Conservation (phyloP, 1,140 invertebrate genomes). For the Trypoxylus dichotomus region DNA sequence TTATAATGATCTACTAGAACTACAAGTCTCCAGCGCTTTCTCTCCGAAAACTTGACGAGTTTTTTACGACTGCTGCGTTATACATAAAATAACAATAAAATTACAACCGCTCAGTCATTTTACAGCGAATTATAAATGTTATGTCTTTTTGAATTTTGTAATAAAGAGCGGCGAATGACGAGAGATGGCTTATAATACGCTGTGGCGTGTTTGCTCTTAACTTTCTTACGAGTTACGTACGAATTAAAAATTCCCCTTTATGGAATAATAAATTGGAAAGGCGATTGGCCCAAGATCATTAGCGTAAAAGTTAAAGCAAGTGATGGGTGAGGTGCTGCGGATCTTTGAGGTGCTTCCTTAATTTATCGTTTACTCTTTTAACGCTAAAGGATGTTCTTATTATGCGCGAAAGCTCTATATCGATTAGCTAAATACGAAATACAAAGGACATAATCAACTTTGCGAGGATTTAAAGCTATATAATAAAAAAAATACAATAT, state of each 20-base stretch:
- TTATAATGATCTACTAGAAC: background rate
- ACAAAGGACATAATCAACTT: no score
- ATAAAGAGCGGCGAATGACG: background rate
- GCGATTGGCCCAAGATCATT: background rate
- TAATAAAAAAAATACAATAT: no score
- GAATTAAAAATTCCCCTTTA: conserved; percentile 16
- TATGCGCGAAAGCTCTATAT: no score
- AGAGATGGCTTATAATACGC: background rate
- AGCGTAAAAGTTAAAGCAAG: background rate
- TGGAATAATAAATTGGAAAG: background rate
- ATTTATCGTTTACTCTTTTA: background rate
- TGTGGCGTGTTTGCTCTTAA: background rate
- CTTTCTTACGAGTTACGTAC: background rate
- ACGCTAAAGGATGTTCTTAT: background rate
- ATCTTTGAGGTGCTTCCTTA: background rate
- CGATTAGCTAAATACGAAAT: no score
- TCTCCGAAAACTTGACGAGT: background rate
- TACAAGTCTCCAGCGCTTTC: background rate
- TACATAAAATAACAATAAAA: conserved; percentile 19
- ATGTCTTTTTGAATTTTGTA: background rate
- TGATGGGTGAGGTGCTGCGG: background rate
- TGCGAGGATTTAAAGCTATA: no score
- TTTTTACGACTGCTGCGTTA: background rate
- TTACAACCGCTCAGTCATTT: background rate
- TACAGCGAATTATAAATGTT: background rate